Percentiles rank a stretch among this genome's conserved stretches.
Conservation (phyloP, 2,888 invertebrate genomes). For the Watsonalla cultraria region DNA sequence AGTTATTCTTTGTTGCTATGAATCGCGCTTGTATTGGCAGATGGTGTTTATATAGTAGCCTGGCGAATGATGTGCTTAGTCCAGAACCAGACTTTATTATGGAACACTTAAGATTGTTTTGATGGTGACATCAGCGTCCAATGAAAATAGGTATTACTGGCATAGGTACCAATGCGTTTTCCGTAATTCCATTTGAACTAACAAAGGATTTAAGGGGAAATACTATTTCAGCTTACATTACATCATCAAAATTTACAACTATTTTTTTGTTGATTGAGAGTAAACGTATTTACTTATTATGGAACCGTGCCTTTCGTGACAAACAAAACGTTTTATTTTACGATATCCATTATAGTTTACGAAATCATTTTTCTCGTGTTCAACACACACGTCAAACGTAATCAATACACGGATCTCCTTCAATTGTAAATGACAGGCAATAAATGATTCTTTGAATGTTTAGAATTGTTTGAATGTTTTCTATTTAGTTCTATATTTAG, state of each 20-base stretch:
- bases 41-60: constrained; percentile 27
- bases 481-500: neutral
- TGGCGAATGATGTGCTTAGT: neutral
- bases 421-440: constrained; percentile 30
- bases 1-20: constrained; percentile 70
- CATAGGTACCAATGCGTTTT: no score
- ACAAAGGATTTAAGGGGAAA: no score
- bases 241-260: no score
- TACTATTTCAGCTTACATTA: no score
- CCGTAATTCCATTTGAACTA: no score
- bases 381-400: neutral
- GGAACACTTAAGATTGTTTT: neutral
- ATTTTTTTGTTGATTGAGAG: no score
- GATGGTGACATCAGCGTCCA: no score
- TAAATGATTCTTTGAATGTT: constrained; percentile 13
- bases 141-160: no score
- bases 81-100: neutral
- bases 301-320: no score
- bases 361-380: neutral
- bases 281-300: no score
- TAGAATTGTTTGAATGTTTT: neutral
- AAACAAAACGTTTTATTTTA: no score
- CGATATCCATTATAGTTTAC: neutral
- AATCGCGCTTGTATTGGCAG: constrained; percentile 65
- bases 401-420: constrained; percentile 18